These are phyloP conservation scores for Hypotaenidia philippensis DNA, from an alignment of 2,797 vertebrate species.

Conservation along the genomic window DNA sequence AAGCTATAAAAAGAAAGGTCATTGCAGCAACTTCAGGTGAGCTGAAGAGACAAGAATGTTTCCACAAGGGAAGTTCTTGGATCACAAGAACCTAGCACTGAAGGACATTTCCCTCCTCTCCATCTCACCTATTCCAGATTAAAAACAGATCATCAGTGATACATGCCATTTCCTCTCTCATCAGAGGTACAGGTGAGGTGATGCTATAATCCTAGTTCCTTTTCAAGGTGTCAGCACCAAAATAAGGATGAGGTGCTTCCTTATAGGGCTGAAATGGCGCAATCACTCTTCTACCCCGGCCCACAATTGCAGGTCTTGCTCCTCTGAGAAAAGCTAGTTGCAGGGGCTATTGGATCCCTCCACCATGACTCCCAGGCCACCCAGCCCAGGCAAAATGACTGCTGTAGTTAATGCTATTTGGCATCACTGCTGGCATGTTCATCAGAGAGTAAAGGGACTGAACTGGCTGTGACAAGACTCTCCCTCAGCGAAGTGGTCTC, in stretches of 20 bases:
- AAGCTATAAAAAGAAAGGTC: neutral
- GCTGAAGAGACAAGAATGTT: neutral
- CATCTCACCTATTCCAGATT: neutral
- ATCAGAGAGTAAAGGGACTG: neutral
- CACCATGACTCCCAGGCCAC: neutral
- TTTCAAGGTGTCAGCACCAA: neutral
- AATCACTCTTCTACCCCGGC: neutral
- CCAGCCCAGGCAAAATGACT: neutral
- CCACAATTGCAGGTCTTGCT: neutral
- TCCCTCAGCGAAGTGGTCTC: neutral
- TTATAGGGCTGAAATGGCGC: neutral
- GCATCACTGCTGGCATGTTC: neutral
- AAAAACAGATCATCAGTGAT: neutral
- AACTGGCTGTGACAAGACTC: neutral
- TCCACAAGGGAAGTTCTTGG: neutral
- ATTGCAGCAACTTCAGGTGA: neutral
- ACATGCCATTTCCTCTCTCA: neutral
- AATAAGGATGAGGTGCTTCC: neutral
- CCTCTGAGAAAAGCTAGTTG: accelerated
- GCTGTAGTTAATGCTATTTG: neutral
- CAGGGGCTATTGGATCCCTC: neutral
- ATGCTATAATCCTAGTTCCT: neutral
- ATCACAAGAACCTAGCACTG: neutral
- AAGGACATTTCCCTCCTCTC: neutral
- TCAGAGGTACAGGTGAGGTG: neutral